Evolutionary conservation across 2,797 vertebrate genomes (phyloP).

Genomic region (Atherinosoma microstoma): DNA sequence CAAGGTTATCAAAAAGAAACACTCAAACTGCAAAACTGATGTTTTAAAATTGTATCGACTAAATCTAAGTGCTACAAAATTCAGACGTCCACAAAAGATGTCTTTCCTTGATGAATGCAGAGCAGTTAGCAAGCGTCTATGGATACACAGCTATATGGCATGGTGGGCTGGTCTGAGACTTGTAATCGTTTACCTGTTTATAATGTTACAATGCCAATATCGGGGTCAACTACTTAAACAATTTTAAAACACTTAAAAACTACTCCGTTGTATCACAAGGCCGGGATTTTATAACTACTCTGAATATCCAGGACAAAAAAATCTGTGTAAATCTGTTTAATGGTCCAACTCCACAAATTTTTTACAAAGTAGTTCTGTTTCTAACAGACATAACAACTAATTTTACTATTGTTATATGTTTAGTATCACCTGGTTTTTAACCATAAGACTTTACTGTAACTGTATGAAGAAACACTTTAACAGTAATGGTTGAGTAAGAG

Average conservation of each 20-base stretch:
- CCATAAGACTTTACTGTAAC: neutral
- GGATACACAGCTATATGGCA: neutral
- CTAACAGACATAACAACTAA: too few relatives aligned
- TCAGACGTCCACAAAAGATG: neutral
- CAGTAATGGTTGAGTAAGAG: conserved; percentile 12
- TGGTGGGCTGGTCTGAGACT: too few relatives aligned
- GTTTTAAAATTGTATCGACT: neutral
- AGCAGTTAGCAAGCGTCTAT: neutral
- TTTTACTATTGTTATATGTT: too few relatives aligned
- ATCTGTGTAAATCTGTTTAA: too few relatives aligned
- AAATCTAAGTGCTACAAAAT: neutral
- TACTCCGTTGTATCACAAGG: neutral
- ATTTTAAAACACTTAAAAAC: neutral
- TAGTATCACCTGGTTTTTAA: too few relatives aligned
- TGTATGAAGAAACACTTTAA: conserved; percentile 4
- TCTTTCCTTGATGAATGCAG: too few relatives aligned
- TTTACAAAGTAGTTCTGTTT: too few relatives aligned
- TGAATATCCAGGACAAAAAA: neutral
- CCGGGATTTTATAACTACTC: neutral
- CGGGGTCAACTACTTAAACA: neutral
- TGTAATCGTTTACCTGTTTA: too few relatives aligned
- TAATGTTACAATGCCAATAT: neutral
- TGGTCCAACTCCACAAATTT: too few relatives aligned
- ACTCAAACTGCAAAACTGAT: neutral
- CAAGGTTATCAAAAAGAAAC: neutral